Evolutionary conservation across 2,888 invertebrate genomes (phyloP).

Genomic region (Adela reaumurella): DNA sequence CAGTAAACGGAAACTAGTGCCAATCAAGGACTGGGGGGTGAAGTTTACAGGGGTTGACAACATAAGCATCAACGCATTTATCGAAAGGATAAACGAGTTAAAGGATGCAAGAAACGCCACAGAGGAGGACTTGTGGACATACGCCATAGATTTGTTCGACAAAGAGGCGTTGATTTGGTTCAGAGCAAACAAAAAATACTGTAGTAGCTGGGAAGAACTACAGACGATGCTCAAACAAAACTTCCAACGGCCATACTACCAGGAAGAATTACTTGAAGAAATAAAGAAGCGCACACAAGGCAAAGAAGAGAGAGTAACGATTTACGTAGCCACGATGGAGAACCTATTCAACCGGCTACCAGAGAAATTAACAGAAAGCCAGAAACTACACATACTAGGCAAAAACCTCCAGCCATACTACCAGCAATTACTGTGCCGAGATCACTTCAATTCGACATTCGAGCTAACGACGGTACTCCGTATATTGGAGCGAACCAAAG

Average conservation of each 20-base stretch:
- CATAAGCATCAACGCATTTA: not conserved
- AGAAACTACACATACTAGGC: too few relatives aligned
- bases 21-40: too few relatives aligned
- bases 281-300: conserved; percentile 5
- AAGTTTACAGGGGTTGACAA: too few relatives aligned
- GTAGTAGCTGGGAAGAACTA: conserved; percentile 5
- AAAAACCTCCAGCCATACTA: too few relatives aligned
- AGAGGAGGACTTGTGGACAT: conserved; percentile 5
- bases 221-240: conserved; percentile 5
- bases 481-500: too few relatives aligned
- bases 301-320: conserved; percentile 3
- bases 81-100: conserved; percentile 2
- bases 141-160: conserved; percentile 8
- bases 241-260: conserved; percentile 8
- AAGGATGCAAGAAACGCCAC: conserved; percentile 2
- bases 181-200: conserved; percentile 5
- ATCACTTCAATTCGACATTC: too few relatives aligned
- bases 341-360: conserved; percentile 5
- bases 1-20: too few relatives aligned
- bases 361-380: not conserved
- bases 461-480: too few relatives aligned
- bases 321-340: conserved; percentile 3
- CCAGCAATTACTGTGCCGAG: too few relatives aligned
- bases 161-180: conserved; percentile 9
- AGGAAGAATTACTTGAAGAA: conserved; percentile 7